These are phyloP conservation scores for Dasysyrphus tricinctus DNA, from an alignment of 2,888 invertebrate species.

Conservation along the genomic window DNA sequence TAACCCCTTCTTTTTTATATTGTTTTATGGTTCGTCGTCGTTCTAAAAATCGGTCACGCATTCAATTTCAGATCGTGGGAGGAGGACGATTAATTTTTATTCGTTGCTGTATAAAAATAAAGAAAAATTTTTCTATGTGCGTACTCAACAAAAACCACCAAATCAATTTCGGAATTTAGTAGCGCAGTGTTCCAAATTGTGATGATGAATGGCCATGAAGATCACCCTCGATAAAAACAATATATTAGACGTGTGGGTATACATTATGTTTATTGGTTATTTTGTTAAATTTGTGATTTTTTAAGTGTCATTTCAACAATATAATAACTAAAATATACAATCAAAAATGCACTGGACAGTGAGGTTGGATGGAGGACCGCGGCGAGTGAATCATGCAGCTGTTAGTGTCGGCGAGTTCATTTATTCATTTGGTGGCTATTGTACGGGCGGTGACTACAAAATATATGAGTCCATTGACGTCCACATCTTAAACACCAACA, in stretches of 20 bases:
- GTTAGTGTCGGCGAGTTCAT: conserved; percentile 91
- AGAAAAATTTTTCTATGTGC: conserved; percentile 20
- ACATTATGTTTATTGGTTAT: neutral
- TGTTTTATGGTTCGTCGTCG: neutral
- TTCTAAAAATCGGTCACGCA: conserved; percentile 57
- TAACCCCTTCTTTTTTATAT: neutral
- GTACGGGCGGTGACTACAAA: conserved; percentile 90
- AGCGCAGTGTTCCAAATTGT: conserved; percentile 22
- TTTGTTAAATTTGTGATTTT: neutral
- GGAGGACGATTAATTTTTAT: conserved; percentile 29
- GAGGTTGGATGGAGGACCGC: conserved; percentile 94
- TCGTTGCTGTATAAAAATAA: conserved; percentile 12
- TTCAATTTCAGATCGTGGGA: conserved; percentile 27
- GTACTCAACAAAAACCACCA: conserved; percentile 22
- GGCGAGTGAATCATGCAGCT: conserved; percentile 96
- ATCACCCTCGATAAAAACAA: conserved; percentile 25
- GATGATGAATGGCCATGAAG: conserved; percentile 51
- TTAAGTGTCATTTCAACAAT: neutral
- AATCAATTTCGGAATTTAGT: conserved; percentile 36
- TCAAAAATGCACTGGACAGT: conserved; percentile 92
- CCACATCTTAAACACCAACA: conserved; percentile 91
- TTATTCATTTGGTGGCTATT: conserved; percentile 96
- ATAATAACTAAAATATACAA: neutral
- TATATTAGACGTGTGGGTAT: neutral
- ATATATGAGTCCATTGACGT: conserved; percentile 92